phyloP scores from a whole-genome alignment of 1,140 invertebrate species.

The Drosophila subpulchrella region DNA sequence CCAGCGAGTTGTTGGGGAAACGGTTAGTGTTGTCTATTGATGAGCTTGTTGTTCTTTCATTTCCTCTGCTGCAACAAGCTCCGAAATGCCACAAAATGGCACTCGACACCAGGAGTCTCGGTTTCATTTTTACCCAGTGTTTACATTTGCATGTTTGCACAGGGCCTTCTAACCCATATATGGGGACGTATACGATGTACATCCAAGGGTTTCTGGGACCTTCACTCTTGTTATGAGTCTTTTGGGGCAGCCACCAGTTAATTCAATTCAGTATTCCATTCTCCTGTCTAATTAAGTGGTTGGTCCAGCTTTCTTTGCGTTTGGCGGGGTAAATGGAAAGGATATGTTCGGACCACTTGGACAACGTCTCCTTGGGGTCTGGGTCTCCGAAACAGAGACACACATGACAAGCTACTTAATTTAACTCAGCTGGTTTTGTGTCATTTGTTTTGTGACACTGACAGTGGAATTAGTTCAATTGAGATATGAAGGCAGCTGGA shows the following conservation, averaged over 20 bases:
- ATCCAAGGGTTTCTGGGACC: not conserved
- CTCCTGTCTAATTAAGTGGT: constrained; percentile 70
- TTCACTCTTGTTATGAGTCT: constrained; percentile 65
- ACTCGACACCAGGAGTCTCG: constrained; percentile 55
- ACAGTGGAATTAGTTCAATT: constrained; percentile 38
- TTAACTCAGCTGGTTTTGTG: constrained; percentile 22
- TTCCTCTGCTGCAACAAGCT: constrained; percentile 42
- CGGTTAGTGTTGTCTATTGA: constrained; percentile 59
- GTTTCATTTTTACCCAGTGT: constrained; percentile 39
- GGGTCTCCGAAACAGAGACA: constrained; percentile 8
- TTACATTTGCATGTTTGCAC: constrained; percentile 68
- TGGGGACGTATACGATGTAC: not conserved
- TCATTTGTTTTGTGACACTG: constrained; percentile 44
- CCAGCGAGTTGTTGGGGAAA: constrained; percentile 28
- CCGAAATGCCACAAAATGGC: constrained; percentile 44
- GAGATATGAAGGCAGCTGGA: constrained; percentile 19
- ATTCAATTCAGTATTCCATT: constrained; percentile 69
- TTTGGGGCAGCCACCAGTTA: constrained; percentile 66
- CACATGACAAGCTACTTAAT: constrained; percentile 50
- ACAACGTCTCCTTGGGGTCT: constrained; percentile 14
- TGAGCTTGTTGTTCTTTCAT: constrained; percentile 73
- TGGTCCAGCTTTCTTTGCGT: constrained; percentile 41
- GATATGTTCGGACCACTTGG: constrained; percentile 49
- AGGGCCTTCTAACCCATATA: constrained; percentile 14
- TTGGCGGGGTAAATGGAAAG: constrained; percentile 48